phyloP scores from a whole-genome alignment of 1,140 invertebrate genomes.

The Delia radicum region DNA sequence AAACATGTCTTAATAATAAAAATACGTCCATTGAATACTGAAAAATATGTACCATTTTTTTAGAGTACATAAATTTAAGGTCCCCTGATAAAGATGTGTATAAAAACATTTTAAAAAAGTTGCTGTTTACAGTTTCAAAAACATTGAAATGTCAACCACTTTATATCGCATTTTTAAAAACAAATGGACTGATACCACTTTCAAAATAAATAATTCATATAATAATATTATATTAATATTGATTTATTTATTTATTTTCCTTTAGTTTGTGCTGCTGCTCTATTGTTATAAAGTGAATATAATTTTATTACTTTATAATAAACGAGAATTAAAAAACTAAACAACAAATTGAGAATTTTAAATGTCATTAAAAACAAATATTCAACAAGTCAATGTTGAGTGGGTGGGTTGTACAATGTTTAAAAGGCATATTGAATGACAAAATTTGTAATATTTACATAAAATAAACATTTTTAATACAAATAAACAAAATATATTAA shows the following conservation, averaged over 20 bases:
- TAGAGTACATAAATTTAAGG: no score
- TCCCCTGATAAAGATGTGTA: no score
- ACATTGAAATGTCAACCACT: no score
- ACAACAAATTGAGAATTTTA: neutral
- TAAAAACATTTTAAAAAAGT: no score
- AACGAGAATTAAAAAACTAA: neutral
- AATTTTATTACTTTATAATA: neutral
- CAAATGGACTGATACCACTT: no score
- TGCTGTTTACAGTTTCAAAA: no score
- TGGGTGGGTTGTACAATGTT: neutral
- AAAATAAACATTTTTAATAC: neutral
- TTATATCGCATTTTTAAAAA: neutral
- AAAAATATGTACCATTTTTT: no score
- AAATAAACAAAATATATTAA: neutral
- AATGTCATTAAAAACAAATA: neutral
- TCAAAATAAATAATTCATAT: neutral
- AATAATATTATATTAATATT: neutral
- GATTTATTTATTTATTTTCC: neutral
- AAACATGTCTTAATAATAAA: no score
- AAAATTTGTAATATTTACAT: neutral
- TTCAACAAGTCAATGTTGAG: neutral
- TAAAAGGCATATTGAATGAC: neutral
- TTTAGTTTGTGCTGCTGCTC: neutral
- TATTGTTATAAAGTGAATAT: neutral
- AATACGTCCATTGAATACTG: no score